Percentiles rank a stretch among this genome's conserved stretches.
phyloP scores from a whole-genome alignment of 1,140 invertebrate genomes.

The Euwallacea similis region DNA sequence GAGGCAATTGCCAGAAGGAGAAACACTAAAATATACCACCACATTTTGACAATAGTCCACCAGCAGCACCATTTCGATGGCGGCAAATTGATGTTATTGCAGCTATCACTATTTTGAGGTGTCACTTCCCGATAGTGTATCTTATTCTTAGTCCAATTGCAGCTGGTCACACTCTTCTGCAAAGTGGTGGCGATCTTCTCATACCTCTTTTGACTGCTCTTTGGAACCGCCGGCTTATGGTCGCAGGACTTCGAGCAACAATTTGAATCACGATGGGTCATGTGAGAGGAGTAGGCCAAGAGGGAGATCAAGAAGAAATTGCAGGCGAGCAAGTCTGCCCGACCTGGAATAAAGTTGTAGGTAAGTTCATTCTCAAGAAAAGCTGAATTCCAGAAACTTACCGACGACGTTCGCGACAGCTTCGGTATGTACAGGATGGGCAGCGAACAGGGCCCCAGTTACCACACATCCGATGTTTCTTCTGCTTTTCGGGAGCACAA shows the following conservation, averaged over 20 bases:
- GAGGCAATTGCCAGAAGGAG: constrained; percentile 67
- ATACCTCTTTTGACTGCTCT: constrained; percentile 39
- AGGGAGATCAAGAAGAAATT: constrained; percentile 89
- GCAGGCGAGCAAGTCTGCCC: constrained; percentile 90
- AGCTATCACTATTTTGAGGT: neutral
- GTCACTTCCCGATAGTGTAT: neutral
- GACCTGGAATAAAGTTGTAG: constrained; percentile 39
- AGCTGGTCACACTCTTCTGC: constrained; percentile 47
- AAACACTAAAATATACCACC: constrained; percentile 58
- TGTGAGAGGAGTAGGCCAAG: constrained; percentile 73
- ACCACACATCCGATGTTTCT: constrained; percentile 69
- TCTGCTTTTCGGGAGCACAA: constrained; percentile 63
- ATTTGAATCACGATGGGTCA: constrained; percentile 59
- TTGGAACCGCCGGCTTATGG: constrained; percentile 3
- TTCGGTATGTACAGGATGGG: constrained; percentile 96
- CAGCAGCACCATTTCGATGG: constrained; percentile 43
- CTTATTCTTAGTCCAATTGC: constrained; percentile 47
- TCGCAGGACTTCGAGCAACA: constrained; percentile 30
- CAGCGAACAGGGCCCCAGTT: constrained; percentile 86
- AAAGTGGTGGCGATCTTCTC: constrained; percentile 46
- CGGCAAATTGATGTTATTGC: neutral
- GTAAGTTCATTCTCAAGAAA: neutral
- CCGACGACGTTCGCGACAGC: constrained; percentile 95
- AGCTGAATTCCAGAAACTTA: constrained; percentile 13
- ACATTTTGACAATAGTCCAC: constrained; percentile 57